Evolutionary conservation across 2,113 vertebrate genomes (phyloP).

Genomic region (Pluvialis apricaria): DNA sequence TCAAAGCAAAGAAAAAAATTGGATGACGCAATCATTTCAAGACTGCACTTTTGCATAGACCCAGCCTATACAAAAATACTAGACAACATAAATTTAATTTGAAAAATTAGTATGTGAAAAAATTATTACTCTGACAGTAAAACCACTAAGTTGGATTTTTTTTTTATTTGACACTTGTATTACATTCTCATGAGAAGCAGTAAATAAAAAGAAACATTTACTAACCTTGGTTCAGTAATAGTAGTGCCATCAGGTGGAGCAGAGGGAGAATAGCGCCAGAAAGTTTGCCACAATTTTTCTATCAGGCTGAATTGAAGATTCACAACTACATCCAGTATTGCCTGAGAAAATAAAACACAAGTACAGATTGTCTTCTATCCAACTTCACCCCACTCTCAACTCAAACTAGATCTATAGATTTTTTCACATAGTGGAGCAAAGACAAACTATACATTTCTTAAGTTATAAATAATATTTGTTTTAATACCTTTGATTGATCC

Average conservation of each 20-base stretch:
- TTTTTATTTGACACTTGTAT: not conserved
- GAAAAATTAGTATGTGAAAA: slow-evolving; percentile 1
- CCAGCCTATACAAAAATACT: not conserved
- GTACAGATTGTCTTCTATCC: not conserved
- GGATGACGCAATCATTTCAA: not conserved
- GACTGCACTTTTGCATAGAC: slow-evolving; percentile 10
- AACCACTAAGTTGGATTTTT: not conserved
- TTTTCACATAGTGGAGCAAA: not conserved
- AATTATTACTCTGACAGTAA: slow-evolving; percentile 44
- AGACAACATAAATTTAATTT: not conserved
- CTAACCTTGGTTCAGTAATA: slow-evolving; percentile 78
- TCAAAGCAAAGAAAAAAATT: not conserved
- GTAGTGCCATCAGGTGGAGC: slow-evolving; percentile 78
- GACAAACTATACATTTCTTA: not conserved
- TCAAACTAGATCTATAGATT: not conserved
- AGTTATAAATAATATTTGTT: not conserved
- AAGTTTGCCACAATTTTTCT: slow-evolving; percentile 86
- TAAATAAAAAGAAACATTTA: not conserved
- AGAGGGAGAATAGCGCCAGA: slow-evolving; percentile 84
- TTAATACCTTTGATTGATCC: not conserved
- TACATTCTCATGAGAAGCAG: not conserved
- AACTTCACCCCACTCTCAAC: not conserved
- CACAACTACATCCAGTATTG: slow-evolving; percentile 84
- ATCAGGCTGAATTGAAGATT: slow-evolving; percentile 86
- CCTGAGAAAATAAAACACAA: slow-evolving; percentile 63